Evolutionary conservation across 2,888 invertebrate genomes (phyloP), one percentile per base, ranked within the genome.

Genomic region (Drosophila basisetae): DNA sequence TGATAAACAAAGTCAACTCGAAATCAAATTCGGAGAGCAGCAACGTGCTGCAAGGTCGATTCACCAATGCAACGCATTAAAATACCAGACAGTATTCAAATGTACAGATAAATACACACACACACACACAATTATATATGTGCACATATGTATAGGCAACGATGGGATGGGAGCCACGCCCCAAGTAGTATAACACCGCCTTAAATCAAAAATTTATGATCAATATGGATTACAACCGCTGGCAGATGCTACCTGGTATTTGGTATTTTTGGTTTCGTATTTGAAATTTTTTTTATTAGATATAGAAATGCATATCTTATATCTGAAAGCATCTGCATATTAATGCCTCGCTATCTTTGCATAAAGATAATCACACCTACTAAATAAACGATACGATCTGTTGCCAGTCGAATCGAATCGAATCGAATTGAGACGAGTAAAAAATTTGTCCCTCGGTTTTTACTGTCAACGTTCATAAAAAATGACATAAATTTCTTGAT

Each of bases 341-440:
- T 79, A 79, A 85, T 77, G 66, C 55, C 55, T 18, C 53, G 49
- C 62, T 82, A 84, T 83, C 87, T 84, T 87, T 87, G 88, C 88
- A 89, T 86, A 83, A 89, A 86, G 77, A 86, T 89, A 89, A 85
- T 90, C 85, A 87, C 89, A 89, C 89, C 87, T 90, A 89, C 87
- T 88, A 88, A 89, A 88, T 83, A 87, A 84, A 68, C 67, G 70
- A 76, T 71, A 69, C 71, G 77, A 72, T 68, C 68, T 52, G 59
- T 53, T 73, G 82, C 54, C 65, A 60, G 50, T 31, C 39, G 28
- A 35, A 9, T n/a, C n/a, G 1, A 18, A 4, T 31, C 54, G 25
- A 31, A 5, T 30, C 13, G 18, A 39, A 31, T 39, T 64, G 64
- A 58, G 50, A 52, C 50, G 41, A 35, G 54, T 52, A 7, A 41